Evolutionary conservation across 2,888 invertebrate genomes (phyloP).

Genomic region (Pyrochroa serraticornis): DNA sequence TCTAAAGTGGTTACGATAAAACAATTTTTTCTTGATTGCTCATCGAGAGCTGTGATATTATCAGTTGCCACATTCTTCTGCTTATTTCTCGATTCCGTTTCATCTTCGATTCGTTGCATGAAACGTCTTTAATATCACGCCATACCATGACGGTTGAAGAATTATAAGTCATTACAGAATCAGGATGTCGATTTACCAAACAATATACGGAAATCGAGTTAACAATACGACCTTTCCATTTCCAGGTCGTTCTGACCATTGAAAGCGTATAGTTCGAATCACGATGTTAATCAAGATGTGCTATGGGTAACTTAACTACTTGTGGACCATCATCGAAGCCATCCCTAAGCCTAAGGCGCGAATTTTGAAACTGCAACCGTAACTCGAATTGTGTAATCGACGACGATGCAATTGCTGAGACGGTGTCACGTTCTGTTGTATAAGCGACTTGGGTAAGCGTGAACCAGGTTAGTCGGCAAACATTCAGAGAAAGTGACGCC

Average conservation of each 20-base stretch:
- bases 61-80: too few species aligned
- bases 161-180: slow-evolving; percentile 26
- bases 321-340: background rate
- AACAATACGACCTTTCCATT: slow-evolving; percentile 26
- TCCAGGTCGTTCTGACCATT: slow-evolving; percentile 27
- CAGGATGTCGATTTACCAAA: slow-evolving; percentile 28
- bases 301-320: too few species aligned
- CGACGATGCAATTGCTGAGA: slow-evolving; percentile 32
- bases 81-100: too few species aligned
- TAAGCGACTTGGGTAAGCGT: slow-evolving; percentile 34
- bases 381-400: slow-evolving; percentile 15
- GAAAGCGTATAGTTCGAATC: slow-evolving; percentile 9
- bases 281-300: background rate
- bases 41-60: too few species aligned
- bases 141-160: slow-evolving; percentile 6
- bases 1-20: too few species aligned
- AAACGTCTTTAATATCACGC: slow-evolving; percentile 12
- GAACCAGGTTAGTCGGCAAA: slow-evolving; percentile 44
- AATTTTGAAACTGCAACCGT: slow-evolving; percentile 1
- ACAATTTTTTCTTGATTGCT: too few species aligned
- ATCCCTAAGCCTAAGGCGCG: too few species aligned
- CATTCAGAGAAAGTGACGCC: slow-evolving; percentile 47
- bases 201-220: slow-evolving; percentile 25
- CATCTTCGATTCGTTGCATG: too few species aligned
- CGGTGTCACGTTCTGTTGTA: slow-evolving; percentile 40